Conservation (phyloP, 2,113 vertebrate genomes). For the Phalacrocorax brasilianus region DNA sequence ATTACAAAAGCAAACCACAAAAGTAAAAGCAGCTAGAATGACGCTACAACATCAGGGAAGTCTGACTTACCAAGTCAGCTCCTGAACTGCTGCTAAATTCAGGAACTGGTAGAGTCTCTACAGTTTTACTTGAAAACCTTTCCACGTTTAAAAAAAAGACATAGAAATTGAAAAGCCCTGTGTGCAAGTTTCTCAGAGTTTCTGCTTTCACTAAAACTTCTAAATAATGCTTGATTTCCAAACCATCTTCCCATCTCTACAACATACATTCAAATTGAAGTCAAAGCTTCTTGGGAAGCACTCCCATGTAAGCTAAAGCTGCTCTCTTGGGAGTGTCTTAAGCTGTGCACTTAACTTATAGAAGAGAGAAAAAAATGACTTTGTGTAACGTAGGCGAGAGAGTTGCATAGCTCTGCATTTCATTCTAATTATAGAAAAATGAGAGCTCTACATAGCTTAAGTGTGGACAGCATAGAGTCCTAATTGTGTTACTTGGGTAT, state of each 20-base stretch:
- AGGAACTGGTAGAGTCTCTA: not conserved
- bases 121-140: not conserved
- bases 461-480: not conserved
- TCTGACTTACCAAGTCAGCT: not conserved
- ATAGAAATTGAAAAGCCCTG: not conserved
- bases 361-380: not conserved
- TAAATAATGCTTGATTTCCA: not conserved
- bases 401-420: conserved; percentile 24
- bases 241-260: not conserved
- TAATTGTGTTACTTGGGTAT: conserved; percentile 15
- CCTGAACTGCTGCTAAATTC: not conserved
- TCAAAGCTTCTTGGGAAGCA: not conserved
- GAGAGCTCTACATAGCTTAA: not conserved
- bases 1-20: not conserved
- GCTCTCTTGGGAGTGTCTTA: not conserved
- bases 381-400: not conserved
- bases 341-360: conserved; percentile 38
- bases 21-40: not conserved
- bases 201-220: not conserved
- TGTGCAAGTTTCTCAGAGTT: not conserved
- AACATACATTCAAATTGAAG: not conserved
- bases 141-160: not conserved
- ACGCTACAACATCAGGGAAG: not conserved
- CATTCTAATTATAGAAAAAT: conserved; percentile 20
- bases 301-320: not conserved